Percentiles rank a stretch among this genome's conserved stretches.
Evolutionary conservation across 2,797 vertebrate genomes (phyloP).

Genomic region (Limosa lapponica): DNA sequence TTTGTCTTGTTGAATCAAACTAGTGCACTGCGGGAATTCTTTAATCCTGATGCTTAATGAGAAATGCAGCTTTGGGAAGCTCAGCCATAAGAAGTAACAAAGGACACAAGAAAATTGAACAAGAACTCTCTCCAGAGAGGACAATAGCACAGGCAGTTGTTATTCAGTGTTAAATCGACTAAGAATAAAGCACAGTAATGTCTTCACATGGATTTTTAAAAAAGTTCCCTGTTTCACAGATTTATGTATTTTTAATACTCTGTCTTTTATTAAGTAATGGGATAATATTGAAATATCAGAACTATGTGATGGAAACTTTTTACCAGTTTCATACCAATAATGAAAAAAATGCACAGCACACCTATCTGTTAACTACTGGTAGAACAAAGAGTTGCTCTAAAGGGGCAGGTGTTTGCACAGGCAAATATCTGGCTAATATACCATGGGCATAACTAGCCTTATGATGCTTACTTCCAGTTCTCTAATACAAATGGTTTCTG

Average conservation of each 20-base stretch:
- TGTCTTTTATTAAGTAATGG: background rate
- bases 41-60: background rate
- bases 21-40: background rate
- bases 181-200: background rate
- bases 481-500: background rate
- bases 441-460: background rate
- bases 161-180: background rate
- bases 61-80: background rate
- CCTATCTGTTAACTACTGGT: background rate
- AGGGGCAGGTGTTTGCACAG: background rate
- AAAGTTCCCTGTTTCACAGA: background rate
- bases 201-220: background rate
- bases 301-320: background rate
- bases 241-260: background rate
- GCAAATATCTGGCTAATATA: background rate
- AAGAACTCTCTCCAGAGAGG: background rate
- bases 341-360: background rate
- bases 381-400: background rate
- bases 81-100: background rate
- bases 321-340: background rate
- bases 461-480: background rate
- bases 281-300: background rate
- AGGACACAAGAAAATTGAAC: background rate
- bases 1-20: background rate
- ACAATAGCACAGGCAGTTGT: background rate